phyloP scores from a whole-genome alignment of 2,113 vertebrate species.

The Willisornis vidua region DNA sequence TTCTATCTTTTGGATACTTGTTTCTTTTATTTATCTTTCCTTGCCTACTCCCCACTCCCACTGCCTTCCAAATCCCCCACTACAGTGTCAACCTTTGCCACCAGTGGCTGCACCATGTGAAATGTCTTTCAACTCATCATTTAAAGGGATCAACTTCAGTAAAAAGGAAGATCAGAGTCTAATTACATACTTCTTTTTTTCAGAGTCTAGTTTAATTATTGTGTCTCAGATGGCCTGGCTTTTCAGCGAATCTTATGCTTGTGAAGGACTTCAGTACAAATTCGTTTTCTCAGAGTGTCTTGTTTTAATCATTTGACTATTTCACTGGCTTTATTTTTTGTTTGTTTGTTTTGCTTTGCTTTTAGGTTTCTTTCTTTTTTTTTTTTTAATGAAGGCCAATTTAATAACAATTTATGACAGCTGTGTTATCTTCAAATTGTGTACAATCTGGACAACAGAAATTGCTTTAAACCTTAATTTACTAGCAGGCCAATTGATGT shows the following conservation, averaged over 20 bases:
- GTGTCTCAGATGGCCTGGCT: not conserved
- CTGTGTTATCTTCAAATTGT: slow-evolving; percentile 5
- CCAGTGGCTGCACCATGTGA: not conserved
- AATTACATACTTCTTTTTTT: not conserved
- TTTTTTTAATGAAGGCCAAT: not conserved
- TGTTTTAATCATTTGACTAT: slow-evolving; percentile 11
- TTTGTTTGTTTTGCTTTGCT: not conserved
- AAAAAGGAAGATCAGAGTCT: not conserved
- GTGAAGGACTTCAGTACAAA: not conserved
- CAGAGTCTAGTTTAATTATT: not conserved
- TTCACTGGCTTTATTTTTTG: not conserved
- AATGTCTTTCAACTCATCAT: not conserved
- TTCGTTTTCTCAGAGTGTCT: not conserved
- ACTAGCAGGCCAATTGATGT: not conserved
- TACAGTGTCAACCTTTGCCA: not conserved
- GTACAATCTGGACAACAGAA: not conserved
- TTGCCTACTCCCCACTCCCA: not conserved
- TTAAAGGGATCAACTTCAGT: not conserved
- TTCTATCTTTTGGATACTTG: not conserved
- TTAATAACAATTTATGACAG: slow-evolving; percentile 8
- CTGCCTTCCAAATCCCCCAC: not conserved
- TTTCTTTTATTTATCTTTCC: not conserved
- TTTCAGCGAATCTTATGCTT: not conserved
- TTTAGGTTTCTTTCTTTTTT: not conserved
- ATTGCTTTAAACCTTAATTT: not conserved